Evolutionary conservation across 2,797 vertebrate species (phyloP), one percentile per base, ranked within the genome.

Genomic region (Periophthalmus magnuspinnatus): DNA sequence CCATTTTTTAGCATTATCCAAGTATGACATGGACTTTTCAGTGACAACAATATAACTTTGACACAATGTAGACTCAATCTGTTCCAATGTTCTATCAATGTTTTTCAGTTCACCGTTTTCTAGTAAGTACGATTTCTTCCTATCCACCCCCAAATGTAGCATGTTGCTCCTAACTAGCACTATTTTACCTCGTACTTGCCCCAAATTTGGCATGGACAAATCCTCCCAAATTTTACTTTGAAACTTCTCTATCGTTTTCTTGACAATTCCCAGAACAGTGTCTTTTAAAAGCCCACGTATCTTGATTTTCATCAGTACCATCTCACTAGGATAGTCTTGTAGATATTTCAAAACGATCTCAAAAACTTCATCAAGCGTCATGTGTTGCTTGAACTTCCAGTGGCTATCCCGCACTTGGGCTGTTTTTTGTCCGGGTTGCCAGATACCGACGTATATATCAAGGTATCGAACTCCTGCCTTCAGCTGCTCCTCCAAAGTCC

Each of bases 381-480:
- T 59, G 1, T 28, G 6, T 67, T 82, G 38, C 52, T 50, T 32
- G 13, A 80, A 32, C 33, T 52, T 59, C 73, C 77, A 78, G 21
- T 63, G 50, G 8, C 76, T 68, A 13, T 89, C 81, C 9, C 2
- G 2, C 13, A 88, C 48, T 24, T 72, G 60, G 13, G 58, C 58
- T 16, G 8, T 13, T 38, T 21, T 36, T 13, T 38, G 33, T 17
- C 19, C 10, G 8, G 1, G 8, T 0, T 10, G 33, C 84, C 66
- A 84, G 21, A 75, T 69, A 2, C 70, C 72, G 58, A 22, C 70
- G 13, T 82, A 84, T 0, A 91, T 1, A 52, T 89, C 87, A 22
- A 91, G 85, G 73, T 75, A 91, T 1, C 89, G 75, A 5, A 91
- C 1, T 16, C 90, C 90, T 2, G 68, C 77, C 0, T 78, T 64